Conservation (phyloP, 2,888 invertebrate species). For the Caenorhabditis macrosperma region DNA sequence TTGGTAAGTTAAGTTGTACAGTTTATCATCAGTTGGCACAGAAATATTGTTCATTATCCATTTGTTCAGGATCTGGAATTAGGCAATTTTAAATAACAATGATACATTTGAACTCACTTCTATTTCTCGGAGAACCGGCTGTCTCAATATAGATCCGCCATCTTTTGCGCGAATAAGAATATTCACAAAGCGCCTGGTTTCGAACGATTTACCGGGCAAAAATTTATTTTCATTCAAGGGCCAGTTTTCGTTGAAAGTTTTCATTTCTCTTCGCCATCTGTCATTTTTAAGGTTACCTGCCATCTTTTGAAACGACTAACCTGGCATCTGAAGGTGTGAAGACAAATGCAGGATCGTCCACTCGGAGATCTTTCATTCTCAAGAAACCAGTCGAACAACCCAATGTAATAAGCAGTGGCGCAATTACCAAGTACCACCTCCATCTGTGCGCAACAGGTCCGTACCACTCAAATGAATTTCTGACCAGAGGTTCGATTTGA, state of each 20-base stretch:
- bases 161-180: slow-evolving; percentile 76
- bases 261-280: slow-evolving; percentile 77
- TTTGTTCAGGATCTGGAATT: slow-evolving; percentile 70
- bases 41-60: slow-evolving; percentile 77
- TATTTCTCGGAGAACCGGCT: slow-evolving; percentile 74
- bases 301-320: slow-evolving; percentile 31
- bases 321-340: slow-evolving; percentile 79
- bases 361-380: slow-evolving; percentile 72
- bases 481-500: slow-evolving; percentile 75
- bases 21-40: slow-evolving; percentile 73
- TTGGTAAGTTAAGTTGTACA: slow-evolving; percentile 78
- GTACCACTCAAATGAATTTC: slow-evolving; percentile 76
- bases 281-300: slow-evolving; percentile 17
- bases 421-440: slow-evolving; percentile 73
- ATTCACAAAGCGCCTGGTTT: slow-evolving; percentile 78
- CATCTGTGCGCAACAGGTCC: slow-evolving; percentile 67
- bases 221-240: slow-evolving; percentile 79
- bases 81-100: not conserved
- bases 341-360: slow-evolving; percentile 79
- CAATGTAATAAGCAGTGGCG: slow-evolving; percentile 72
- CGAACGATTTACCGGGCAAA: slow-evolving; percentile 79
- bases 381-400: slow-evolving; percentile 72
- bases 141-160: slow-evolving; percentile 75
- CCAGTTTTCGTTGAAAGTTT: slow-evolving; percentile 77
- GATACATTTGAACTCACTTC: slow-evolving; percentile 9